Evolutionary conservation across 2,797 vertebrate species (phyloP).

Genomic region (Mus spretus): DNA sequence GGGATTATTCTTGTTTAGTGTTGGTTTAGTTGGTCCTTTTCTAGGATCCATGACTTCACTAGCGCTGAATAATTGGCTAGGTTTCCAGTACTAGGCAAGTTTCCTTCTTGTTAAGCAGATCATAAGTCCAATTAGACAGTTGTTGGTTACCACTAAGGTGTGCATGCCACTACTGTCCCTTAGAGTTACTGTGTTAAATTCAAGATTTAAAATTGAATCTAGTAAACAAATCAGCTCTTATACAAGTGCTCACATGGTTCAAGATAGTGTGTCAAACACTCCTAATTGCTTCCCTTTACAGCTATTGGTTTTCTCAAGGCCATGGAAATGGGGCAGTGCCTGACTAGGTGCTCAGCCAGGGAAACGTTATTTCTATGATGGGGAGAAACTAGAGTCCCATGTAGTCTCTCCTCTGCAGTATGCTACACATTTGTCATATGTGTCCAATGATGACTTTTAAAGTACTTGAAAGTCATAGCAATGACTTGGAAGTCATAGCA

Average conservation of each 20-base stretch:
- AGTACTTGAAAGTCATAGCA: not conserved
- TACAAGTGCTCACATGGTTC: conserved; percentile 39
- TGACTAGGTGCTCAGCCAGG: conserved; percentile 20
- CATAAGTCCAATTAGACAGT: not conserved
- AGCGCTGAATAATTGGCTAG: not conserved
- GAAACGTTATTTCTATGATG: conserved; percentile 43
- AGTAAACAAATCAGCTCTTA: conserved; percentile 23
- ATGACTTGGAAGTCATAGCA: not conserved
- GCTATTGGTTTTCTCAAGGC: conserved; percentile 3
- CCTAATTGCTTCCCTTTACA: not conserved
- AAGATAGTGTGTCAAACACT: not conserved
- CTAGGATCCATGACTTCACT: not conserved
- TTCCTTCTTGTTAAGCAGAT: not conserved
- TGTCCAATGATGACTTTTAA: conserved; percentile 7
- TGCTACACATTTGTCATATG: not conserved
- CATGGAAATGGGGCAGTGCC: conserved; percentile 5
- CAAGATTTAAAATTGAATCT: conserved; percentile 8
- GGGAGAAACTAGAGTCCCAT: conserved; percentile 35
- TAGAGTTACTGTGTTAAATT: not conserved
- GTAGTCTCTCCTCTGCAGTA: conserved; percentile 5
- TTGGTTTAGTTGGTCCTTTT: not conserved
- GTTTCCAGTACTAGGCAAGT: not conserved
- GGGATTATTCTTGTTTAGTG: not conserved
- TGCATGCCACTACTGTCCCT: not conserved
- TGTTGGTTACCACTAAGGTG: not conserved